Evolutionary conservation across 53 echinoderm and acorn worm genomes (phyloP).

Genomic region (Echinometra lucunter): DNA sequence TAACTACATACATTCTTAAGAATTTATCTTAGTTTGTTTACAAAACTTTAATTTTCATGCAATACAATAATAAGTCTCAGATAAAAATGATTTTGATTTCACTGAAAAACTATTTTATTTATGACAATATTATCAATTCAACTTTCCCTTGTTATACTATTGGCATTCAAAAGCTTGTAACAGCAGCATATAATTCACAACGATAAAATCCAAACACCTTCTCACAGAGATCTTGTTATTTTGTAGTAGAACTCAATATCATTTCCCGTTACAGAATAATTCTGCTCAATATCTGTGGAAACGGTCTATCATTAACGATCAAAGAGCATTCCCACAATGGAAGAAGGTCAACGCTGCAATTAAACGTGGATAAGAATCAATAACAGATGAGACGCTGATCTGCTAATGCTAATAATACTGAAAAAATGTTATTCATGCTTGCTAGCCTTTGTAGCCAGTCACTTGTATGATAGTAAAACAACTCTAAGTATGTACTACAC

Average conservation of each 20-base stretch:
- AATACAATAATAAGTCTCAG: too few relatives aligned
- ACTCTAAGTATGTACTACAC: neutral
- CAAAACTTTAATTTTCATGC: too few relatives aligned
- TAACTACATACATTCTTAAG: too few relatives aligned
- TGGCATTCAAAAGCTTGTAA: too few relatives aligned
- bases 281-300: neutral
- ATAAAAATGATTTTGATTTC: too few relatives aligned
- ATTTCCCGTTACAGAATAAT: neutral
- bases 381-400: neutral
- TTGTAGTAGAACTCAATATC: neutral
- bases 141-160: too few relatives aligned
- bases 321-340: neutral
- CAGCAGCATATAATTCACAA: too few relatives aligned
- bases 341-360: slow-evolving; percentile 29
- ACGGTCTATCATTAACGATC: neutral
- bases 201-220: neutral
- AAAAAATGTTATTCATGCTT: slow-evolving; percentile 15
- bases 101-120: too few relatives aligned
- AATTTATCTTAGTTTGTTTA: too few relatives aligned
- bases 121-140: too few relatives aligned
- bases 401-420: neutral
- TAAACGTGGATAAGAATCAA: slow-evolving; percentile 5
- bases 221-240: neutral
- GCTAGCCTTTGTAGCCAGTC: neutral
- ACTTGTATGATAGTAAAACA: neutral